A percentile compares a stretch with the other conserved stretches of the same genome.
phyloP scores from a whole-genome alignment of 2,797 vertebrate species.

The Catharus ustulatus region DNA sequence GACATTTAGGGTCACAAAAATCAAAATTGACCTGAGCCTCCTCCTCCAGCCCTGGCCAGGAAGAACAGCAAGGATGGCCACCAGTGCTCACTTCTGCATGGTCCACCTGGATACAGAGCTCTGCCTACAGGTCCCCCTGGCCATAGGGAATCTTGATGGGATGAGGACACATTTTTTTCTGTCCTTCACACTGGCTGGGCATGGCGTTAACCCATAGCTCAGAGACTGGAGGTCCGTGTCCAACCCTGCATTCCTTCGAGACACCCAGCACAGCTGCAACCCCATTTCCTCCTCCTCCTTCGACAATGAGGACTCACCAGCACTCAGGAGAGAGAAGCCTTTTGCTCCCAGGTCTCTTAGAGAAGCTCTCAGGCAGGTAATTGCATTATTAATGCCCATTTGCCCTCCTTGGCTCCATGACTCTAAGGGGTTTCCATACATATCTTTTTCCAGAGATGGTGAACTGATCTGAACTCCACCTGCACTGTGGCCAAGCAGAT shows the following conservation, averaged over 20 bases:
- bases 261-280: neutral
- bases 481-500: neutral
- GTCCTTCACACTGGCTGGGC: neutral
- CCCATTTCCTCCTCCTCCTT: neutral
- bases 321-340: neutral
- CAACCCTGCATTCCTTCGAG: neutral
- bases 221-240: neutral
- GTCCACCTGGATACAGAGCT: neutral
- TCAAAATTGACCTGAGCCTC: neutral
- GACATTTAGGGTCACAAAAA: neutral
- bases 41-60: neutral
- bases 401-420: neutral
- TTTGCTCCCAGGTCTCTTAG: neutral
- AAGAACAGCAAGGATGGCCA: neutral
- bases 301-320: neutral
- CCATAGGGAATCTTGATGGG: neutral
- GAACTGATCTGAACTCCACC: neutral
- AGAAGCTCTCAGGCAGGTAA: neutral
- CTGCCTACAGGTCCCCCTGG: neutral
- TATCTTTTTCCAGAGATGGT: neutral
- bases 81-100: neutral
- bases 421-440: neutral
- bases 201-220: neutral
- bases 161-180: neutral
- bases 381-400: slow-evolving; percentile 26